These are phyloP conservation scores for Teleogryllus occipitalis DNA, from an alignment of 1,140 invertebrate genomes.

Conservation along the genomic window DNA sequence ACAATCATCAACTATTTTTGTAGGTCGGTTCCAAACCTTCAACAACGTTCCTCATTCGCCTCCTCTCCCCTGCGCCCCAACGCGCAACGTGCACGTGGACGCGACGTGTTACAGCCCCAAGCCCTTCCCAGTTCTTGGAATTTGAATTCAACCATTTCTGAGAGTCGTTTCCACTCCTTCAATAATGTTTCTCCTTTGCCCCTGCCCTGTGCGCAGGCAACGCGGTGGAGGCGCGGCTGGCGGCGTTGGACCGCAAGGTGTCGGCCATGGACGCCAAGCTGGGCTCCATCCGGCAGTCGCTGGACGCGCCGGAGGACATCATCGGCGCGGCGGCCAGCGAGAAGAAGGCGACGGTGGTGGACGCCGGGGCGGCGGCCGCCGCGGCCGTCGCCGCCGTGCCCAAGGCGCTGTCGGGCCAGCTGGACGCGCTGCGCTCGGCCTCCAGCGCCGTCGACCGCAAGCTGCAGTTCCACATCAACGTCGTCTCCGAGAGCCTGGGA, in stretches of 20 bases:
- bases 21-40: too few relatives aligned
- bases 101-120: too few relatives aligned
- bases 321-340: slow-evolving; percentile 77
- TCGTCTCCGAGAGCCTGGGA: slow-evolving; percentile 69
- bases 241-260: slow-evolving; percentile 69
- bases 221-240: slow-evolving; percentile 50
- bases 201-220: slow-evolving; percentile 25
- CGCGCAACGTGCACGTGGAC: too few relatives aligned
- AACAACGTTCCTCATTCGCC: too few relatives aligned
- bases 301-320: slow-evolving; percentile 71
- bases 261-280: slow-evolving; percentile 71
- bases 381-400: slow-evolving; percentile 66
- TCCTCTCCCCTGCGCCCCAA: too few relatives aligned
- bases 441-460: slow-evolving; percentile 73
- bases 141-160: too few relatives aligned
- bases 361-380: slow-evolving; percentile 60
- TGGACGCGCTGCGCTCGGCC: slow-evolving; percentile 60
- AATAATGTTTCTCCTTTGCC: too few relatives aligned
- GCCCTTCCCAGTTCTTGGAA: too few relatives aligned
- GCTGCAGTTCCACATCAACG: slow-evolving; percentile 72
- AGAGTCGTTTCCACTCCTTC: too few relatives aligned
- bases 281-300: slow-evolving; percentile 65
- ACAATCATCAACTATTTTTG: too few relatives aligned
- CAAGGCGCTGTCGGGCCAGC: slow-evolving; percentile 57
- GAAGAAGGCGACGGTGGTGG: slow-evolving; percentile 67